Percentiles rank a stretch among this genome's conserved stretches.
Conservation (phyloP, 2,888 invertebrate genomes). For the Aporophyla nigra region DNA sequence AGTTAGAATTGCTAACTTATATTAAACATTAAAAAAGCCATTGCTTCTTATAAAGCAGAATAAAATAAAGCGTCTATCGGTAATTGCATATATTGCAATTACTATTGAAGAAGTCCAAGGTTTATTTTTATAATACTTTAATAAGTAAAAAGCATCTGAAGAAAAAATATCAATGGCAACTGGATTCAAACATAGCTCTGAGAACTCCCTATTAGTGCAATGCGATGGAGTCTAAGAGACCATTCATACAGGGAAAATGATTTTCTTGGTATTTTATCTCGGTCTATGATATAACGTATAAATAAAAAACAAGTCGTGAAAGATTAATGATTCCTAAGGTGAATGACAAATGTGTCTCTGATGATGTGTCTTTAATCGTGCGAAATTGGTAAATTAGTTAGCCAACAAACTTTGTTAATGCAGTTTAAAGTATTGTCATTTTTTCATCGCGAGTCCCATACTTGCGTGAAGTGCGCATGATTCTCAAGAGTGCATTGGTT, state of each 20-base stretch:
- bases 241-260: constrained; percentile 68
- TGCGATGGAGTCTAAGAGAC: constrained; percentile 71
- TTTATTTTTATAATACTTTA: constrained; percentile 25
- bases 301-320: not conserved
- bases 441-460: constrained; percentile 60
- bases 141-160: constrained; percentile 40
- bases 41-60: not conserved
- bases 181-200: constrained; percentile 76
- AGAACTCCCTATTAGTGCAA: constrained; percentile 74
- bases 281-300: not conserved
- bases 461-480: constrained; percentile 80
- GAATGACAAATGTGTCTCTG: not conserved
- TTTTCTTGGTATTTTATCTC: constrained; percentile 22
- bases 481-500: constrained; percentile 86
- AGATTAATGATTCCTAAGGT: not conserved
- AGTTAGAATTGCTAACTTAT: not conserved
- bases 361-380: not conserved
- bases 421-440: constrained; percentile 47
- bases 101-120: not conserved
- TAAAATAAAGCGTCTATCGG: not conserved
- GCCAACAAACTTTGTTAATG: constrained; percentile 6
- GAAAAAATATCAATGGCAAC: constrained; percentile 74
- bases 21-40: not conserved
- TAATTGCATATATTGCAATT: constrained; percentile 11
- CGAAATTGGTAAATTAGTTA: not conserved